These are phyloP conservation scores for Agriopis leucophaearia DNA, from an alignment of 2,888 invertebrate genomes.

Conservation along the genomic window DNA sequence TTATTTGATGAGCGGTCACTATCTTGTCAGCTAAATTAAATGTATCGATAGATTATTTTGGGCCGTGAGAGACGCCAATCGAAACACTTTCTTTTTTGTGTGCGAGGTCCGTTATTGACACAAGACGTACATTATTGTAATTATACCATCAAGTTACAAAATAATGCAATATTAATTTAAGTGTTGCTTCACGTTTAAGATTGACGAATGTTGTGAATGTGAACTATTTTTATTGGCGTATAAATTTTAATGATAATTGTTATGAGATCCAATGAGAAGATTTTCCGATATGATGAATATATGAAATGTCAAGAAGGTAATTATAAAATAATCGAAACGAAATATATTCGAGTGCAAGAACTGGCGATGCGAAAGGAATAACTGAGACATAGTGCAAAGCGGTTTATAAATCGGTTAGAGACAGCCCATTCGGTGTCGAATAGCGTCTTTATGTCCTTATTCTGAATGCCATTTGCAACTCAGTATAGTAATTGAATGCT, in stretches of 20 bases:
- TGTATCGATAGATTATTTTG: conserved; percentile 85
- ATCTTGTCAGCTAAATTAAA: conserved; percentile 86
- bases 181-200: conserved; percentile 49
- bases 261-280: conserved; percentile 40
- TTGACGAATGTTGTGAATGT: conserved; percentile 29
- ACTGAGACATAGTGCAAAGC: conserved; percentile 62
- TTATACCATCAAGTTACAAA: conserved; percentile 65
- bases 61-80: conserved; percentile 82
- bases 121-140: conserved; percentile 67
- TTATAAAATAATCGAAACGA: conserved; percentile 38
- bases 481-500: not conserved
- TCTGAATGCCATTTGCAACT: conserved; percentile 46
- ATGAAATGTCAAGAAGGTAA: conserved; percentile 46
- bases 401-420: conserved; percentile 72
- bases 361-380: conserved; percentile 57
- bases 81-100: conserved; percentile 76
- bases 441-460: conserved; percentile 63
- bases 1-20: conserved; percentile 86
- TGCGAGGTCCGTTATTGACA: conserved; percentile 77
- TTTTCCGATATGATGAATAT: conserved; percentile 49
- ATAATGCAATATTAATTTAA: conserved; percentile 51
- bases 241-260: conserved; percentile 52
- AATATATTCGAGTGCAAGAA: conserved; percentile 35
- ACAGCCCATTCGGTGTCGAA: conserved; percentile 75
- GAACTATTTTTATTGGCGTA: conserved; percentile 45